These are phyloP conservation scores for Zele albiditarsus DNA, from an alignment of 2,888 invertebrate species.

Conservation along the genomic window DNA sequence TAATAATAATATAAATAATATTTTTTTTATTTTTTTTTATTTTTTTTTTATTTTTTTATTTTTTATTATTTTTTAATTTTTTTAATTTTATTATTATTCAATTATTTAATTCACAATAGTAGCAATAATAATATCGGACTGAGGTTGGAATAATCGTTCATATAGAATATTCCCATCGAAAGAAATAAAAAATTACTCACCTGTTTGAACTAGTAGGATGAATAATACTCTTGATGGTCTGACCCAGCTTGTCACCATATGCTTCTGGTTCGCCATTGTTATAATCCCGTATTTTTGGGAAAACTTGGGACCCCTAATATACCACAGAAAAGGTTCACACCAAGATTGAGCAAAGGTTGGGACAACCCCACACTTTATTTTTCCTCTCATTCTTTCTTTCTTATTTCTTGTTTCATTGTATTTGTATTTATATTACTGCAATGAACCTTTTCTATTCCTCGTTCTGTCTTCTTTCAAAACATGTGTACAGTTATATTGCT, in stretches of 20 bases:
- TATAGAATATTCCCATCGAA: not conserved
- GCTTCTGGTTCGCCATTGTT: slow-evolving; percentile 39
- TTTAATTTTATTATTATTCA: too few species aligned
- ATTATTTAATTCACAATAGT: too few species aligned
- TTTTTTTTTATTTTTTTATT: too few species aligned
- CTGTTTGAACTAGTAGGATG: not conserved
- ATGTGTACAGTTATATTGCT: not conserved
- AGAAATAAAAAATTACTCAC: not conserved
- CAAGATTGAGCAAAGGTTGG: slow-evolving; percentile 9
- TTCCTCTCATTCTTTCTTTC: not conserved
- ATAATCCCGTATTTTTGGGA: slow-evolving; percentile 33
- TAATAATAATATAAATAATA: too few species aligned
- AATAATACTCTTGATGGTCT: not conserved
- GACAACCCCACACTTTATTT: not conserved
- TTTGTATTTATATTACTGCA: not conserved
- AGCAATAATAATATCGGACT: too few species aligned
- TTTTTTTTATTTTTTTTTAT: too few species aligned
- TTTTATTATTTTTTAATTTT: too few species aligned
- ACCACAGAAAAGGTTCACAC: not conserved
- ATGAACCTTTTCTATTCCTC: not conserved
- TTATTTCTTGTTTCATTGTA: not conserved
- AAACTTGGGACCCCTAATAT: slow-evolving; percentile 8
- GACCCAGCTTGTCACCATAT: slow-evolving; percentile 58
- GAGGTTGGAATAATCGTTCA: too few species aligned
- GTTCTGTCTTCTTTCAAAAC: not conserved